A percentile compares a stretch with the other conserved stretches of the same genome.
Evolutionary conservation across 2,888 invertebrate species (phyloP).

Genomic region (Sarcophaga rosellei): DNA sequence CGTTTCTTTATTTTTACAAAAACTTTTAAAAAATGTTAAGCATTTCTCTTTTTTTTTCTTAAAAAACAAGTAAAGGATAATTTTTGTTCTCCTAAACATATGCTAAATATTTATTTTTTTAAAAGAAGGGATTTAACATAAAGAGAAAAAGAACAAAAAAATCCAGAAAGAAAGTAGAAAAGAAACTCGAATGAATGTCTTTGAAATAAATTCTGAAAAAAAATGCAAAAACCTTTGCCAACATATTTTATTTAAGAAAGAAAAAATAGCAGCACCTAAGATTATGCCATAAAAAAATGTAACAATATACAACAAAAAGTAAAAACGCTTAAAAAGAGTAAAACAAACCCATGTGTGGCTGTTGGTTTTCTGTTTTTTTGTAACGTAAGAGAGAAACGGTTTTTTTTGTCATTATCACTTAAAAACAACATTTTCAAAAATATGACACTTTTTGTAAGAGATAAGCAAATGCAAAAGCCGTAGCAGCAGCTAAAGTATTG

Average conservation of each 20-base stretch:
- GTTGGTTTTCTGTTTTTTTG: conserved; percentile 33
- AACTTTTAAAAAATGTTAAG: conserved; percentile 33
- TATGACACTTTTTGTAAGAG: conserved; percentile 71
- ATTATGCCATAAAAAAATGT: conserved; percentile 71
- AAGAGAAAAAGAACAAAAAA: background rate
- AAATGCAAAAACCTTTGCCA: conserved; percentile 60
- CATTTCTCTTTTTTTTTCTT: conserved; percentile 25
- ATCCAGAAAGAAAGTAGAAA: too few species aligned
- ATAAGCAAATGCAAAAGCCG: conserved; percentile 27
- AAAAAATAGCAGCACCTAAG: conserved; percentile 69
- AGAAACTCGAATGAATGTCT: conserved; percentile 46
- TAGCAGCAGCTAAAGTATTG: background rate
- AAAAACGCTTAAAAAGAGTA: conserved; percentile 25
- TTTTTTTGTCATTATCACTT: conserved; percentile 56
- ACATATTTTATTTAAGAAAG: conserved; percentile 65
- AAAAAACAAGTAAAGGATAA: conserved; percentile 55
- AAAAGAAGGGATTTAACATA: background rate
- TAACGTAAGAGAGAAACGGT: conserved; percentile 22
- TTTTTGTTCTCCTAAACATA: conserved; percentile 59
- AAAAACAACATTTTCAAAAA: conserved; percentile 58
- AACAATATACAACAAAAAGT: background rate
- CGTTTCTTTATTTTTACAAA: background rate
- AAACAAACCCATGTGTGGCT: conserved; percentile 43
- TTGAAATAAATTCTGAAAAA: conserved; percentile 62
- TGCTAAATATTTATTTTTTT: conserved; percentile 56